phyloP scores from a whole-genome alignment of 2,797 vertebrate genomes.

The Xyrichtys novacula region DNA sequence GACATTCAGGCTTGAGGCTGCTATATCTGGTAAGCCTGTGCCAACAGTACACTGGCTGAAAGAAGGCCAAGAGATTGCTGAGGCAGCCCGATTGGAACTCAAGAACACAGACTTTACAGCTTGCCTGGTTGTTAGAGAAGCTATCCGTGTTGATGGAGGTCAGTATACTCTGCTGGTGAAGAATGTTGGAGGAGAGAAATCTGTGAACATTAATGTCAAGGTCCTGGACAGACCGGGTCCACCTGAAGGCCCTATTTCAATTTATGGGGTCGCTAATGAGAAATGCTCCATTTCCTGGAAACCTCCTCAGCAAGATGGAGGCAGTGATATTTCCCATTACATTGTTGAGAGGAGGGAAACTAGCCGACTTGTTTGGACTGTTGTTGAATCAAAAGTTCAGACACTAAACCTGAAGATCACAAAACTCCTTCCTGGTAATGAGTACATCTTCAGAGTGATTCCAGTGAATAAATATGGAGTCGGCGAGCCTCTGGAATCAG shows the following conservation, averaged over 20 bases:
- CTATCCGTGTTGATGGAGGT: conserved; percentile 93
- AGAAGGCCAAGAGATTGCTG: conserved; percentile 87
- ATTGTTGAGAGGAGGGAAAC: conserved; percentile 97
- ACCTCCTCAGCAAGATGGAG: conserved; percentile 94
- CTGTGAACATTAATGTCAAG: conserved; percentile 91
- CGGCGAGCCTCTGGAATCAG: conserved; percentile 97
- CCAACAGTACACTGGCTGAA: conserved; percentile 94
- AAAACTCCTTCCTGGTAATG: conserved; percentile 97
- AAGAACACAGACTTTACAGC: conserved; percentile 93
- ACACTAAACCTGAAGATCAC: conserved; percentile 94
- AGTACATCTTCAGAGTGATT: conserved; percentile 98
- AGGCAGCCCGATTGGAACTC: conserved; percentile 92
- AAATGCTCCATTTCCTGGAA: conserved; percentile 96
- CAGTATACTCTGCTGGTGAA: conserved; percentile 93
- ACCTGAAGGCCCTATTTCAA: conserved; percentile 91
- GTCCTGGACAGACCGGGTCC: conserved; percentile 98
- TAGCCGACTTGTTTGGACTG: conserved; percentile 97
- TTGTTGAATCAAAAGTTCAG: conserved; percentile 94
- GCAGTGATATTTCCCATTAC: conserved; percentile 95
- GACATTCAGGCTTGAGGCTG: conserved; percentile 92
- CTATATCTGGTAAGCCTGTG: conserved; percentile 92
- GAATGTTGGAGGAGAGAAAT: conserved; percentile 97
- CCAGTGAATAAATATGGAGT: conserved; percentile 98
- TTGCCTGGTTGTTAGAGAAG: conserved; percentile 92
- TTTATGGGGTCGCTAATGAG: conserved; percentile 93